A percentile compares a stretch with the other conserved stretches of the same genome.
Evolutionary conservation across 2,888 invertebrate genomes (phyloP).

Genomic region (Eristalis arbustorum): DNA sequence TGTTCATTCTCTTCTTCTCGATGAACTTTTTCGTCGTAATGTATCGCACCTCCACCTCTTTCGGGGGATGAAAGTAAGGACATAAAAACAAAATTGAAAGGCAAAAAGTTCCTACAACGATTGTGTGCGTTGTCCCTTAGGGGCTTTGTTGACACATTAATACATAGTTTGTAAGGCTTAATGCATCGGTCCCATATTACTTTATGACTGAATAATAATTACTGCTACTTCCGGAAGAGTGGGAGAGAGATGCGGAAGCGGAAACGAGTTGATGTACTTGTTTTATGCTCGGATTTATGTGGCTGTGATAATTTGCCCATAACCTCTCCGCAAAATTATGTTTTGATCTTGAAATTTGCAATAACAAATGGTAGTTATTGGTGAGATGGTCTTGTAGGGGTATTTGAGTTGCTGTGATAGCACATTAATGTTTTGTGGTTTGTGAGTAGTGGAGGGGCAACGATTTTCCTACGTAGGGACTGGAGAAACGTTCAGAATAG

Average conservation of each 20-base stretch:
- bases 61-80: not conserved
- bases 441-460: not conserved
- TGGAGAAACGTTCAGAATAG: no score
- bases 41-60: not conserved
- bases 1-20: slow-evolving; percentile 18
- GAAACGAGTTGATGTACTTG: not conserved
- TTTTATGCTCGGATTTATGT: not conserved
- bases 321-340: not conserved
- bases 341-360: not conserved
- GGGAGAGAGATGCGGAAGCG: no score
- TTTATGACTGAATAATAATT: slow-evolving; percentile 66
- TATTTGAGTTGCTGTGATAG: not conserved
- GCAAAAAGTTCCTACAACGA: slow-evolving; percentile 39
- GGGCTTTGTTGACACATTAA: not conserved
- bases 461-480: no score
- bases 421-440: not conserved
- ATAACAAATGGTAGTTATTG: not conserved
- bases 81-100: slow-evolving; percentile 59
- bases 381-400: not conserved
- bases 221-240: slow-evolving; percentile 16
- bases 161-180: slow-evolving; percentile 43
- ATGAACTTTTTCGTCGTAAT: slow-evolving; percentile 53
- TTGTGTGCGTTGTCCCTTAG: not conserved
- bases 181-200: slow-evolving; percentile 57
- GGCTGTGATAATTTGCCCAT: not conserved